Evolutionary conservation across 64 coral and sea anemone species (phyloP), one percentile per base, ranked within the genome.

Genomic region (Pachyseris speciosa): DNA sequence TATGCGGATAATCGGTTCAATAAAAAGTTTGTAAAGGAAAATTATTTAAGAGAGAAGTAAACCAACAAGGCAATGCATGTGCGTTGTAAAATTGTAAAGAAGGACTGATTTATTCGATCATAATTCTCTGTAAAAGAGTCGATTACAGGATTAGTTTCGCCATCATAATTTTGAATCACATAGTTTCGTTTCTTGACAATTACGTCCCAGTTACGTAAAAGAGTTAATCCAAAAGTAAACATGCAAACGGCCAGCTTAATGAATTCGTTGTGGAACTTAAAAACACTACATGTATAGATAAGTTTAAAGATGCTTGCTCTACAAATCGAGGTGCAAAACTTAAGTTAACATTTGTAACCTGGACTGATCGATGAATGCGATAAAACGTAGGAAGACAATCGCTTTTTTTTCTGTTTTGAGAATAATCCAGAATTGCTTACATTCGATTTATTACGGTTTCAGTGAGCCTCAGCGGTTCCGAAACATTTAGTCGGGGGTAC

Each of bases 61-160:
- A 36, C n/a, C n/a, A n/a, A 67, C 33, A 29, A 65, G n/a, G 28
- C 43, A 45, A 45, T 45, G 51, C 2, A 20, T 16, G 51, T 55
- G n/a, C n/a, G n/a, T n/a, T n/a, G n/a, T n/a, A n/a, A n/a, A n/a
- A n/a, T n/a, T n/a, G n/a, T n/a, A n/a, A n/a, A n/a, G n/a, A n/a
- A n/a, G n/a, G n/a, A 24, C 24, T 61, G 58, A 61, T 61, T 61
- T 61, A 5, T 6, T 25, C 2, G 7, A 24, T 27, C 27, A 9
- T 61, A 61, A 61, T 25, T 61, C 22, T 0, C 12, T 61, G 22
- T 25, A 61, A 15, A 68, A 68, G 5, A 6, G 15, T 30, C 33
- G 44, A 53, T 77, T 77, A 45, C 19, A 13, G 25, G 72, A 75
- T 75, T 75, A 77, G 74, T 55, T 36, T 34, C n/a, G n/a, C 67